These are phyloP conservation scores for Noctua pronuba DNA, from an alignment of 2,888 invertebrate species.

Conservation along the genomic window DNA sequence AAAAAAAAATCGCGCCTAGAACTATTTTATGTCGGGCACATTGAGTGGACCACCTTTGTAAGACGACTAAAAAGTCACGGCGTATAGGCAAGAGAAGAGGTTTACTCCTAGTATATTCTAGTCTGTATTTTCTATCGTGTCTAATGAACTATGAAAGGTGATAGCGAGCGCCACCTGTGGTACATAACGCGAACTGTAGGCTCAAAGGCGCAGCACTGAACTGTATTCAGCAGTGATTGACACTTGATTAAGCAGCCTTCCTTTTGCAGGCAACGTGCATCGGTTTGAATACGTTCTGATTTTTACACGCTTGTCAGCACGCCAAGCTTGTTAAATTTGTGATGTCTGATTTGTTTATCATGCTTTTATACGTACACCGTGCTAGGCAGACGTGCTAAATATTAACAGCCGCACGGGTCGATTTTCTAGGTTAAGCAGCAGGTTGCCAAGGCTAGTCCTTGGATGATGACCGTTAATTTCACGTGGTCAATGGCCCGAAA, in stretches of 20 bases:
- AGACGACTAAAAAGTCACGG: no score
- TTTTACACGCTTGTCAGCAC: slow-evolving; percentile 8
- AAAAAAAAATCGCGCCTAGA: no score
- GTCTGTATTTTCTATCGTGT: neutral
- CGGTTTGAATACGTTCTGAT: slow-evolving; percentile 23
- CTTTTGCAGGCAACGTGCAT: slow-evolving; percentile 8
- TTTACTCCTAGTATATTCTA: neutral
- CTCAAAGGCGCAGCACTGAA: slow-evolving; percentile 35
- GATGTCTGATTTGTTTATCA: neutral
- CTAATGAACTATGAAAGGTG: slow-evolving; percentile 33
- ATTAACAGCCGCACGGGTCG: neutral
- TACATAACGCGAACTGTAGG: slow-evolving; percentile 3
- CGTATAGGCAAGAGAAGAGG: neutral
- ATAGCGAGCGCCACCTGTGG: slow-evolving; percentile 28
- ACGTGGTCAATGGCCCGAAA: no score
- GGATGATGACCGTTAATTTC: neutral
- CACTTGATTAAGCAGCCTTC: slow-evolving; percentile 55
- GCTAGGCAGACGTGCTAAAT: neutral
- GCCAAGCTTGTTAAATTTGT: neutral
- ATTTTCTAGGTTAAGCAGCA: neutral
- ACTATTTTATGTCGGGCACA: no score
- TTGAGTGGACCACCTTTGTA: no score
- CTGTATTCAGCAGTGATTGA: slow-evolving; percentile 51
- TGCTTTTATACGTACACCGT: accelerated
- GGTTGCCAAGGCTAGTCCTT: neutral